A percentile compares a stretch with the other conserved stretches of the same genome.
phyloP scores from a whole-genome alignment of 2,797 vertebrate species.

The Pyrocephalus nanus region DNA sequence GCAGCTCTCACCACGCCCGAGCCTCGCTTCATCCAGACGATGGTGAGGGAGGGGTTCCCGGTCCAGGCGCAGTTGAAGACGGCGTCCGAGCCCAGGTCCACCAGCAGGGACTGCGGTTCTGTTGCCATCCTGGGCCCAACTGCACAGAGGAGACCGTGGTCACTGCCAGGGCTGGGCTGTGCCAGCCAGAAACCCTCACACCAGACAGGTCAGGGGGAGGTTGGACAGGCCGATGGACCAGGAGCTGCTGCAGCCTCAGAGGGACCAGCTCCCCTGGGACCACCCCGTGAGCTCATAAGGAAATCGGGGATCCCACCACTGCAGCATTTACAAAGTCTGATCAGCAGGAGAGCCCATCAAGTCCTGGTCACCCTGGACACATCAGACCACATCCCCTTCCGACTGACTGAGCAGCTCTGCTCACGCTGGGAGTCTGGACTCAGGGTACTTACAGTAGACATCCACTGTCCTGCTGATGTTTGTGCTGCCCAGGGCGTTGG shows the following conservation, averaged over 20 bases:
- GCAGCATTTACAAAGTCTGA: neutral
- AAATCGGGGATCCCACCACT: neutral
- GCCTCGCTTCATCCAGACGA: slow-evolving; percentile 98
- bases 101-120: slow-evolving; percentile 93
- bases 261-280: neutral
- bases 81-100: slow-evolving; percentile 93
- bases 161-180: neutral
- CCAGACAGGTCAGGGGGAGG: neutral
- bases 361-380: neutral
- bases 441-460: slow-evolving; percentile 90
- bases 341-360: neutral
- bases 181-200: neutral
- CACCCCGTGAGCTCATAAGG: fast-evolving
- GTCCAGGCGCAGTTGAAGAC: slow-evolving; percentile 97
- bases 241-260: neutral
- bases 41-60: slow-evolving; percentile 96
- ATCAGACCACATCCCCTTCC: neutral
- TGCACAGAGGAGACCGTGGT: slow-evolving; percentile 40
- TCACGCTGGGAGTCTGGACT: neutral
- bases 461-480: slow-evolving; percentile 97
- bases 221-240: neutral
- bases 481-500: slow-evolving; percentile 94
- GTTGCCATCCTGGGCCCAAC: slow-evolving; percentile 95
- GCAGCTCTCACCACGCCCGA: slow-evolving; percentile 89
- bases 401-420: fast-evolving